These are phyloP conservation scores for Agrotis segetum DNA, from an alignment of 2,888 invertebrate genomes.

Conservation along the genomic window DNA sequence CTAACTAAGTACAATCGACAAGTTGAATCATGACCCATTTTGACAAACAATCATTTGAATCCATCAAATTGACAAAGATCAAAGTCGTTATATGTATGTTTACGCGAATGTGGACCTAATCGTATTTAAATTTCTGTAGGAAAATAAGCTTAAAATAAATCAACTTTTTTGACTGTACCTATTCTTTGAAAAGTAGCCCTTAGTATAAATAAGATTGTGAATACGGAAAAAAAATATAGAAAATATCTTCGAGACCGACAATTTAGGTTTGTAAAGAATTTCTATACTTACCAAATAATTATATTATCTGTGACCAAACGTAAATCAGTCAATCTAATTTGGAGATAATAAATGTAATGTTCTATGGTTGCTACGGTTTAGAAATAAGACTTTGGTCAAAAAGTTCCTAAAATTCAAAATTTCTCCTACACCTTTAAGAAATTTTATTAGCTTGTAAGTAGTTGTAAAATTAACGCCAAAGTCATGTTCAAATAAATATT, in stretches of 20 bases:
- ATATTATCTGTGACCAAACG: neutral
- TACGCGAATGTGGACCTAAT: no score
- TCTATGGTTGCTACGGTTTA: constrained; percentile 19
- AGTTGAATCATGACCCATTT: no score
- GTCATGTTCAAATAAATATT: constrained; percentile 68
- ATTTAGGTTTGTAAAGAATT: neutral
- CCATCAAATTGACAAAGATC: no score
- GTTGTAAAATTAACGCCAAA: constrained; percentile 71
- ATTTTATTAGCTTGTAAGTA: constrained; percentile 57
- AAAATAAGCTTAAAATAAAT: no score
- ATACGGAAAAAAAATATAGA: no score
- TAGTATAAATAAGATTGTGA: neutral
- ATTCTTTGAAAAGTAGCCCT: neutral
- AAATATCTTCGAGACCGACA: neutral
- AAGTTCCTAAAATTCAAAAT: constrained; percentile 76
- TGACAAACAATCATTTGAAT: no score
- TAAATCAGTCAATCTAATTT: constrained; percentile 3
- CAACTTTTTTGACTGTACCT: no score
- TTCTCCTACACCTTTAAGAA: constrained; percentile 50
- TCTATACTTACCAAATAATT: neutral
- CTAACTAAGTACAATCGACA: no score
- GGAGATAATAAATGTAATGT: neutral
- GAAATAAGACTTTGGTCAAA: constrained; percentile 66
- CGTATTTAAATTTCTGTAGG: no score
- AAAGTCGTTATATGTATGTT: no score